A percentile compares a stretch with the other conserved stretches of the same genome.
Conservation (phyloP, 2,797 vertebrate genomes). For the Oceanodroma leucorhoa region DNA sequence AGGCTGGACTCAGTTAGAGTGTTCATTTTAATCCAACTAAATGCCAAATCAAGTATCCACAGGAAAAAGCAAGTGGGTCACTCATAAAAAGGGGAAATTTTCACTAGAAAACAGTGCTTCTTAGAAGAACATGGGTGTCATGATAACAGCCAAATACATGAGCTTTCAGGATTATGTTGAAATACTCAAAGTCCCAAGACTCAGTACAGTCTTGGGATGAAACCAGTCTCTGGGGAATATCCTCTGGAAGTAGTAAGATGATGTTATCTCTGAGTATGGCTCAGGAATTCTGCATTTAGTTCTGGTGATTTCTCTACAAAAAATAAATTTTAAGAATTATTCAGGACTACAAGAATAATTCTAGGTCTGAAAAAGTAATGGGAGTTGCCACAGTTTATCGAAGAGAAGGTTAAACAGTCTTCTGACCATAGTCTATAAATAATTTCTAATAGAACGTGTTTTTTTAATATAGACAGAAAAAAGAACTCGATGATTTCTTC, state of each 20-base stretch:
- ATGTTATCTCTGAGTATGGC: background rate
- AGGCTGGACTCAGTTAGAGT: background rate
- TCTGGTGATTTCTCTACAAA: background rate
- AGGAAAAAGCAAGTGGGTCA: background rate
- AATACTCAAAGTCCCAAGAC: background rate
- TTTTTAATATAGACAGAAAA: background rate
- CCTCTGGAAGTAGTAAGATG: background rate
- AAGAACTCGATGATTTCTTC: background rate
- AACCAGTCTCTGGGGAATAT: background rate
- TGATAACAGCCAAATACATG: background rate
- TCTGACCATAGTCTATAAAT: background rate
- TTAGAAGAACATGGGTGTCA: background rate
- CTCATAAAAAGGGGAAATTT: background rate
- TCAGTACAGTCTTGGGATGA: background rate
- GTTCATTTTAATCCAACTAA: background rate
- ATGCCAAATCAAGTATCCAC: background rate
- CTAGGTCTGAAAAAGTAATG: background rate
- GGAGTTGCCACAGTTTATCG: background rate
- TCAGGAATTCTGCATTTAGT: background rate
- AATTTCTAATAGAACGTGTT: background rate
- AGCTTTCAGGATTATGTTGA: background rate
- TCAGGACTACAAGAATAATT: background rate
- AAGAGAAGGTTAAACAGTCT: background rate
- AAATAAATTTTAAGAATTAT: background rate
- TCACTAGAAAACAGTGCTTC: background rate